A percentile compares a stretch with the other conserved stretches of the same genome.
Evolutionary conservation across 2,888 invertebrate species (phyloP).

Genomic region (Caenorhabditis japonica): DNA sequence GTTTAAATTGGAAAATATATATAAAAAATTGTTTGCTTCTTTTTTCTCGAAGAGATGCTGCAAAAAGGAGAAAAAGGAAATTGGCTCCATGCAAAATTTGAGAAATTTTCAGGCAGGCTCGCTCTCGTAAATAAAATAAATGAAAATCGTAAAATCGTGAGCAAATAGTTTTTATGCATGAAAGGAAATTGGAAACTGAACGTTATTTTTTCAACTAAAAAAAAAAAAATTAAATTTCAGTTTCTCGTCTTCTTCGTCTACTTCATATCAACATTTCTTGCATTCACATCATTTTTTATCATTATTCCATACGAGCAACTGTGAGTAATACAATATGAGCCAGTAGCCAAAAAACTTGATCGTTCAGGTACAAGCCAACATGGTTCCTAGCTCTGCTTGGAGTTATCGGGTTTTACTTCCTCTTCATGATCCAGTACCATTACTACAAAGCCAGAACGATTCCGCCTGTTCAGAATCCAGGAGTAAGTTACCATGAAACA

Average conservation of each 20-base stretch:
- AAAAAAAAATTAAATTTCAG: slow-evolving; percentile 53
- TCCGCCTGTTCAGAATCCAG: slow-evolving; percentile 56
- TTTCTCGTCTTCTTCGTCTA: slow-evolving; percentile 63
- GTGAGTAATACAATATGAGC: slow-evolving; percentile 31
- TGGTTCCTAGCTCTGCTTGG: slow-evolving; percentile 43
- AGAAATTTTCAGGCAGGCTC: no score
- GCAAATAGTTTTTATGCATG: no score
- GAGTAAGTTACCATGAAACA: slow-evolving; percentile 41
- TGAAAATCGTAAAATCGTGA: neutral
- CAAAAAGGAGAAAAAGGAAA: no score
- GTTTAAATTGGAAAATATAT: no score
- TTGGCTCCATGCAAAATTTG: no score
- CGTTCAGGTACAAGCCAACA: slow-evolving; percentile 63
- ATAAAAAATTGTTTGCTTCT: no score
- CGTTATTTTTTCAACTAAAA: neutral
- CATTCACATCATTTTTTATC: slow-evolving; percentile 61
- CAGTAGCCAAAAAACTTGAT: neutral
- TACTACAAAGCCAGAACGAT: slow-evolving; percentile 65
- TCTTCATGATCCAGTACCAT: slow-evolving; percentile 63
- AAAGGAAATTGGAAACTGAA: slow-evolving; percentile 5
- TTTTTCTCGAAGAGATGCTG: no score
- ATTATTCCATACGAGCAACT: slow-evolving; percentile 68
- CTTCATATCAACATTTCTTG: slow-evolving; percentile 55
- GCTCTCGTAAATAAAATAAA: neutral
- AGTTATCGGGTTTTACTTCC: slow-evolving; percentile 52